A percentile compares a stretch with the other conserved stretches of the same genome.
Evolutionary conservation across 2,113 vertebrate genomes (phyloP).

Genomic region (Pelodiscus sinensis): DNA sequence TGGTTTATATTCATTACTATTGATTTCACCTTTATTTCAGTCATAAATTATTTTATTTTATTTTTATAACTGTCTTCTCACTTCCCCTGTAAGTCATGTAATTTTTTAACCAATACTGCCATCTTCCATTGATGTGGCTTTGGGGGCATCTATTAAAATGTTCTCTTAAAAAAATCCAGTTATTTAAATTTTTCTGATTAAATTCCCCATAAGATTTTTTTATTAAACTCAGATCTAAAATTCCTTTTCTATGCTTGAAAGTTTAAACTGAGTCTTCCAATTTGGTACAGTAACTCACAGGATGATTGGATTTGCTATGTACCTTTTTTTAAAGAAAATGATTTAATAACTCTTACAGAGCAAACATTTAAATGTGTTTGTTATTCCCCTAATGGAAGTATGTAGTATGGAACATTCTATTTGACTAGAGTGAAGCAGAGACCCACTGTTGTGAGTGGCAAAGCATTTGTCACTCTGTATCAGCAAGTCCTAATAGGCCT

Average conservation of each 20-base stretch:
- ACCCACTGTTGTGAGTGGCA: not conserved
- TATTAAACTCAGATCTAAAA: constrained; percentile 10
- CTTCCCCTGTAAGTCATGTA: too few species aligned
- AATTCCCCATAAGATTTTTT: not conserved
- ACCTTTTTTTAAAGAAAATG: constrained; percentile 1
- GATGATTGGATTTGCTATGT: not conserved
- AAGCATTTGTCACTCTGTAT: too few species aligned
- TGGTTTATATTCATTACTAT: too few species aligned
- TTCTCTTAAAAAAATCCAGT: too few species aligned
- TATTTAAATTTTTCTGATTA: not conserved
- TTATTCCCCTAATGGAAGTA: not conserved
- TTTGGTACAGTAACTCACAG: not conserved
- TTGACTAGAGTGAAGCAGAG: not conserved
- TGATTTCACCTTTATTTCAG: too few species aligned
- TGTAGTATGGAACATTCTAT: constrained; percentile 12
- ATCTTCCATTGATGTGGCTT: too few species aligned
- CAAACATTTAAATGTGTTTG: not conserved
- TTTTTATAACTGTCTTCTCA: too few species aligned
- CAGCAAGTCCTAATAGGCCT: too few species aligned
- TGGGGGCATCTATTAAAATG: too few species aligned
- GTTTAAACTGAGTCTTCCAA: not conserved
- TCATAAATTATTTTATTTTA: too few species aligned
- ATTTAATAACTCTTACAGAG: not conserved
- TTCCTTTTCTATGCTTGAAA: not conserved
- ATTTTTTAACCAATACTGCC: too few species aligned